A percentile compares a stretch with the other conserved stretches of the same genome.
Conservation (phyloP, 2,888 invertebrate genomes). For the Stenolophus ochropezus region DNA sequence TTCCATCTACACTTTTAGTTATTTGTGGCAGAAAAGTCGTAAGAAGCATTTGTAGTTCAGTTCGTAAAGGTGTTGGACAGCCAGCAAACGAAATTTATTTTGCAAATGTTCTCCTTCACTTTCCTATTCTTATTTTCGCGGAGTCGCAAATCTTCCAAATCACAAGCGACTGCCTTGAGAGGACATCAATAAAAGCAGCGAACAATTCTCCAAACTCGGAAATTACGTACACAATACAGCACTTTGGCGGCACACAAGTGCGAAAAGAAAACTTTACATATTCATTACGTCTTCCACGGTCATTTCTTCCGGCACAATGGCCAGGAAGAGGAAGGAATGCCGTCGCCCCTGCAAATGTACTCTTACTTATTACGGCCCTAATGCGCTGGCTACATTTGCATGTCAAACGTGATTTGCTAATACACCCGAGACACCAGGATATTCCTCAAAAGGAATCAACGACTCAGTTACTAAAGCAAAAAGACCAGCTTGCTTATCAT, state of each 20-base stretch:
- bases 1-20: background rate
- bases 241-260: constrained; percentile 43
- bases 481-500: constrained; percentile 2
- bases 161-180: constrained; percentile 9
- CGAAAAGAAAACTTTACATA: constrained; percentile 50
- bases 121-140: background rate
- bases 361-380: constrained; percentile 40
- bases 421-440: background rate
- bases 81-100: background rate
- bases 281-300: constrained; percentile 52
- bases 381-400: constrained; percentile 22
- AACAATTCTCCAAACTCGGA: constrained; percentile 35
- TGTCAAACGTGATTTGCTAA: constrained; percentile 37
- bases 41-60: background rate
- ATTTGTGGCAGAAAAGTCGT: background rate
- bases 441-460: background rate
- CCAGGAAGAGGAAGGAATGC: constrained; percentile 1
- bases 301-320: constrained; percentile 44
- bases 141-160: constrained; percentile 24
- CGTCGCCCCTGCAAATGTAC: constrained; percentile 22
- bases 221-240: constrained; percentile 54
- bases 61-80: background rate
- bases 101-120: background rate
- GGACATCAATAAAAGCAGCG: constrained; percentile 35
- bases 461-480: background rate